These are phyloP conservation scores for Hiodon alosoides DNA, from an alignment of 2,113 vertebrate genomes.

Conservation along the genomic window DNA sequence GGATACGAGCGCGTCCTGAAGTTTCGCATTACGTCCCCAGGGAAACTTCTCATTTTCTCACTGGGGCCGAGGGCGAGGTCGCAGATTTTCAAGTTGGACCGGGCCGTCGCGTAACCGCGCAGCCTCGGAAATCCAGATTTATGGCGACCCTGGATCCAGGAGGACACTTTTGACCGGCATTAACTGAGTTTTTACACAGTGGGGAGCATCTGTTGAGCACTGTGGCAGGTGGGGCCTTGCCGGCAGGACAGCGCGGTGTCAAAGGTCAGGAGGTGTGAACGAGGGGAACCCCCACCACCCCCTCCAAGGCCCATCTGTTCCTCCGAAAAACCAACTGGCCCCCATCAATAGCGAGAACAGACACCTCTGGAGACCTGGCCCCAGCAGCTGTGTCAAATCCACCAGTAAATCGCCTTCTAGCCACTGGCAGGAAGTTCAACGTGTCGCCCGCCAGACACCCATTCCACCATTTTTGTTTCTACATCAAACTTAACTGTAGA, in stretches of 20 bases:
- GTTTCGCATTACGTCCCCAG: background rate
- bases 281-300: background rate
- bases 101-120: no score
- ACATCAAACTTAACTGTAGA: background rate
- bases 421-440: background rate
- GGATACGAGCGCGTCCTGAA: background rate
- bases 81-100: background rate
- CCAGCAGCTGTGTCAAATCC: background rate
- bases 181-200: background rate
- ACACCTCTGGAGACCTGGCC: background rate
- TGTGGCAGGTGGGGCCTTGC: background rate
- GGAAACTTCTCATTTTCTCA: background rate
- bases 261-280: constrained; percentile 9
- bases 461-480: background rate
- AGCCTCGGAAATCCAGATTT: background rate
- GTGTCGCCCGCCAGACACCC: background rate
- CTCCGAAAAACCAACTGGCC: background rate
- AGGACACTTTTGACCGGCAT: background rate
- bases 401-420: background rate
- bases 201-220: background rate
- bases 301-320: constrained; percentile 35
- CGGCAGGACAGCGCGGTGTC: constrained; percentile 11
- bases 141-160: background rate
- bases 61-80: background rate
- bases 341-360: background rate